Base-by-base conservation (phyloP, 2,113 vertebrate genomes). In the Astur gentilis region DNA sequence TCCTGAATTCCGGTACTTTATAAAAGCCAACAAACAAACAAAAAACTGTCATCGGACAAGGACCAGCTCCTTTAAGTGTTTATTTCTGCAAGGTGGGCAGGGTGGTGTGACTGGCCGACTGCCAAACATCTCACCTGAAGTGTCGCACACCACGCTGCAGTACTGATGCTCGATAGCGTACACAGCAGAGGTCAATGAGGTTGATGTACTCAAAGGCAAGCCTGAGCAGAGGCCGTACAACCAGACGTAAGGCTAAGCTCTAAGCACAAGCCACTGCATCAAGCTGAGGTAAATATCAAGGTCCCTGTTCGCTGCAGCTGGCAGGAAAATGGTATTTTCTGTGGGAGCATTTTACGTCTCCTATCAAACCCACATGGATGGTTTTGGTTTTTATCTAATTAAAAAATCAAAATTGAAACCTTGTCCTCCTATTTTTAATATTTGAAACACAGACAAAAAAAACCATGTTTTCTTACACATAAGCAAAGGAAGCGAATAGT, bases 401-500 rank as follows among this genome's bases (percentile, higher is more conserved):
- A 71, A 79, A 95, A 87, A 87, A 84, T 17, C 27, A 70, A 57
- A 85, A 87, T 15, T 21, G 6, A 89, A 95, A 87, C 25, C 12
- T 65, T 91, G 83, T 40, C 25, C 25, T 87, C 54, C 71, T 87
- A 21, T 70, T 89, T 89, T 87, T 93, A 57, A 40, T 84, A 54
- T 65, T 84, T 91, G 66, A 89, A 94, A 79, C 52, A 44, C 36
- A 79, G 44, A 52, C 7, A 67, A 65, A 93, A 83, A 42, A 3
- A 42, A 7, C 6, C 26, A 22, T 58, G 22, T 76, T 96, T 95
- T 71, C 77, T 89, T 77, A 79, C 72, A 83, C 32, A 57, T 32
- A 89, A 76, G 29, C 61, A 87, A 80, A 82, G 22, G 73, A 90
- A 95, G 73, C 45, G 96, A 92, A 93, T 89, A 94, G 94, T 93